Percentiles rank a stretch among this genome's conserved stretches.
Evolutionary conservation across 2,797 vertebrate species (phyloP).

Genomic region (Myotis vivesi): DNA sequence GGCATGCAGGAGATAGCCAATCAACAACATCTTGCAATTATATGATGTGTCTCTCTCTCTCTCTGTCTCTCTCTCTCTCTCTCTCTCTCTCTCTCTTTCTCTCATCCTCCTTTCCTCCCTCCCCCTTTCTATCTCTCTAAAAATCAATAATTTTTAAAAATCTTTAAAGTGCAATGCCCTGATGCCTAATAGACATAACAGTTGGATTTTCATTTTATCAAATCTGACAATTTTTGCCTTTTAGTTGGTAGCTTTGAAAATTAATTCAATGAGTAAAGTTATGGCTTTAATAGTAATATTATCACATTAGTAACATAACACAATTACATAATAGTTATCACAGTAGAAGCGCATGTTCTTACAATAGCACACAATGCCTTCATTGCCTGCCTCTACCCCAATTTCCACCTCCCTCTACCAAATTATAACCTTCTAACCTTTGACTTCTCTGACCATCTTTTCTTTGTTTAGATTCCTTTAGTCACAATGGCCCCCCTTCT

Average conservation of each 20-base stretch:
- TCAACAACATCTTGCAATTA: no score
- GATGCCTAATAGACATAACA: background rate
- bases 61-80: no score
- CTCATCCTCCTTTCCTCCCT: no score
- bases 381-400: no score
- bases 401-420: background rate
- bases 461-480: background rate
- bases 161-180: background rate
- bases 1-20: no score
- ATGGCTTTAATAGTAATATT: background rate
- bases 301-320: background rate
- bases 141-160: no score
- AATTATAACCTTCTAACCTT: background rate
- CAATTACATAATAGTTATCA: background rate
- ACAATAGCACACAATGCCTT: background rate
- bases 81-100: no score
- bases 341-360: background rate
- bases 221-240: background rate
- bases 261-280: background rate
- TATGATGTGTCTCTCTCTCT: no score
- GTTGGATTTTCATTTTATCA: background rate
- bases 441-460: background rate
- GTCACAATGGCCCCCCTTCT: background rate
- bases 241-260: background rate
- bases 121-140: no score